A percentile compares a stretch with the other conserved stretches of the same genome.
Conservation (phyloP, 2,888 invertebrate species). For the Eurytoma adleriae region DNA sequence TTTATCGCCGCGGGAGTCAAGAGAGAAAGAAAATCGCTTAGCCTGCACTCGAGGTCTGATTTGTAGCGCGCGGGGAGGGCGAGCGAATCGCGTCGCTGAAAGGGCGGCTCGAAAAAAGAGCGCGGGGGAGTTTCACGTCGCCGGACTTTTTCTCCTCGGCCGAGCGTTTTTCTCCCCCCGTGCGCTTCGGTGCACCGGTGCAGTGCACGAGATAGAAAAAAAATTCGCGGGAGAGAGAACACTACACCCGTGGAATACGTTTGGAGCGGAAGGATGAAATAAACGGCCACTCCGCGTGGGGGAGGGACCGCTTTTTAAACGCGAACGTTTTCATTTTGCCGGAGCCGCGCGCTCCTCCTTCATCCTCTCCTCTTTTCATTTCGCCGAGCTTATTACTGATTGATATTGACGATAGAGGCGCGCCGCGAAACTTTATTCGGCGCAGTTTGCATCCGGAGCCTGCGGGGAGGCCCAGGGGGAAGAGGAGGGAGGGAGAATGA, state of each 20-base stretch:
- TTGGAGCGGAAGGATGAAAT: slow-evolving; percentile 17
- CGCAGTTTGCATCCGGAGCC: neutral
- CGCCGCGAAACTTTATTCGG: neutral
- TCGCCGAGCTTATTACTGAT: slow-evolving; percentile 22
- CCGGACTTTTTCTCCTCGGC: neutral
- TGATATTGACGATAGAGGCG: slow-evolving; percentile 28
- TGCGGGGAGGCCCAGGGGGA: neutral
- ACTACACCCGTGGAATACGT: neutral
- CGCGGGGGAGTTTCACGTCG: neutral
- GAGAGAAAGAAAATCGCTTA: too few relatives aligned
- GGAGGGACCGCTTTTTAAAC: slow-evolving; percentile 28
- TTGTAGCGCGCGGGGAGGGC: too few relatives aligned
- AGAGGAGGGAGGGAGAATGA: neutral
- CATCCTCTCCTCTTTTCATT: slow-evolving; percentile 10
- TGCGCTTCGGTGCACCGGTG: neutral
- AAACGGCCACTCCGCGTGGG: slow-evolving; percentile 12
- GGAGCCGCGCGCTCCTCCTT: slow-evolving; percentile 1
- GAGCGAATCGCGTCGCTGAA: too few relatives aligned
- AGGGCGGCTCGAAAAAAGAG: neutral
- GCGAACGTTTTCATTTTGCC: slow-evolving; percentile 39
- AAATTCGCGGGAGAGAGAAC: neutral
- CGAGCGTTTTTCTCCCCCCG: neutral
- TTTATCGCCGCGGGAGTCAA: too few relatives aligned
- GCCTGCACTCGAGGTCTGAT: too few relatives aligned
- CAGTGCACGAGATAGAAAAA: too few relatives aligned